Percentiles rank a stretch among this genome's conserved stretches.
Evolutionary conservation across 2,888 invertebrate genomes (phyloP).

Genomic region (Sarcophaga rosellei): DNA sequence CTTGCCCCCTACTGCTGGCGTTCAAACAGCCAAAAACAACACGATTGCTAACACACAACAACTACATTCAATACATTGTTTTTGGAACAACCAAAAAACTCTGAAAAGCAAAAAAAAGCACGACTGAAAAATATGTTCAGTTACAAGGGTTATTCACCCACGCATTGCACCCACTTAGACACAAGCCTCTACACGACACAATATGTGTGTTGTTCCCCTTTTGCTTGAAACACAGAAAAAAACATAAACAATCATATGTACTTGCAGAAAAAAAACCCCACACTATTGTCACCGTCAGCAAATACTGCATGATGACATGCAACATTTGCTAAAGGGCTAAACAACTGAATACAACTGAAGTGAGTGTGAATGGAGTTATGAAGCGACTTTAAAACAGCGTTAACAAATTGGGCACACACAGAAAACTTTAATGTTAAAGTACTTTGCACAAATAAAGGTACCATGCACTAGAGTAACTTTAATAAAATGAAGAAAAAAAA

Average conservation of each 20-base stretch:
- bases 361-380: slow-evolving; percentile 6
- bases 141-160: slow-evolving; percentile 66
- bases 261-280: slow-evolving; percentile 4
- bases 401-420: background rate
- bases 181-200: slow-evolving; percentile 39
- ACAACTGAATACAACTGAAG: slow-evolving; percentile 13
- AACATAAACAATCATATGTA: slow-evolving; percentile 19
- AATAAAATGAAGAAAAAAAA: too few relatives aligned
- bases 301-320: slow-evolving; percentile 64
- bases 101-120: slow-evolving; percentile 1
- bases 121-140: slow-evolving; percentile 35
- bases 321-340: slow-evolving; percentile 64
- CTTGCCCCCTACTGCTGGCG: background rate
- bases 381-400: slow-evolving; percentile 14
- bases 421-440: background rate
- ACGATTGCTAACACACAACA: slow-evolving; percentile 53
- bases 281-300: background rate
- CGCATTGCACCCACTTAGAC: slow-evolving; percentile 58
- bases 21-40: slow-evolving; percentile 41
- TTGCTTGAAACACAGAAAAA: background rate
- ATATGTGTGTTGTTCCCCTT: background rate
- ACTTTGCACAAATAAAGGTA: background rate
- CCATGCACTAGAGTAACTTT: background rate
- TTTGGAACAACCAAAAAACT: background rate
- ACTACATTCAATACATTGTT: slow-evolving; percentile 7